Evolutionary conservation across 2,888 invertebrate species (phyloP), one percentile per base, ranked within the genome.

Genomic region (Ochlodes sylvanus): DNA sequence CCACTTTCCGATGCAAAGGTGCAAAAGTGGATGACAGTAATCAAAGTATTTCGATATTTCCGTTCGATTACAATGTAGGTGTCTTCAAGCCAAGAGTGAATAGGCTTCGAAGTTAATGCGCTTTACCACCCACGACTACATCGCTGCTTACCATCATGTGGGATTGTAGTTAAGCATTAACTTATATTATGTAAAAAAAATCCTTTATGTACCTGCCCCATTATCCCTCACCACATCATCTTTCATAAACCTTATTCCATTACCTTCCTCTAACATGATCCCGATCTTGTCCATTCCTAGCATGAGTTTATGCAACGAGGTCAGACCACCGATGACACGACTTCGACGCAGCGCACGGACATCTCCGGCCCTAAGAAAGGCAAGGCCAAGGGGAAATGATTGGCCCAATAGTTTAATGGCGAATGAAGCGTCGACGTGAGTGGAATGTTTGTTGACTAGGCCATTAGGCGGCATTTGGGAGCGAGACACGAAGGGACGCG

Each of bases 371-470:
- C 64, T 19, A 64, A 64, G 47, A 64, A 64, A 17, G 64, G 56
- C 64, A 64, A 72, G 66, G 69, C 54, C 66, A 75, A 75, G 64
- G 66, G 71, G 57, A 74, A 75, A 62, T 71, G 68, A 74, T 62
- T 21, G 62, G 34, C 21, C 50, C 19, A n/a, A 42, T 17, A 55
- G 54, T 7, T 47, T 50, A 32, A 44, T 38, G 54, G 38, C 42
- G 27, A 21, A 12, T 42, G 41, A 52, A 62, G 42, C 32, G 27
- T 41, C 32, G 21, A 32, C 55, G 63, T 44, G 55, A 63, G 55
- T 55, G 55, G 55, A 63, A 44, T 38, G 7, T 9, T 47, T 47
- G 44, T 47, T 17, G 44, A 17, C 1, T 15, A 47, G 9, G 44
- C 17, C 7, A 47, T 2, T 15, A 17, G 9, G 44, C 17, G 17